Evolutionary conservation across 2,113 vertebrate species (phyloP).

Genomic region (Gambusia holbrooki): DNA sequence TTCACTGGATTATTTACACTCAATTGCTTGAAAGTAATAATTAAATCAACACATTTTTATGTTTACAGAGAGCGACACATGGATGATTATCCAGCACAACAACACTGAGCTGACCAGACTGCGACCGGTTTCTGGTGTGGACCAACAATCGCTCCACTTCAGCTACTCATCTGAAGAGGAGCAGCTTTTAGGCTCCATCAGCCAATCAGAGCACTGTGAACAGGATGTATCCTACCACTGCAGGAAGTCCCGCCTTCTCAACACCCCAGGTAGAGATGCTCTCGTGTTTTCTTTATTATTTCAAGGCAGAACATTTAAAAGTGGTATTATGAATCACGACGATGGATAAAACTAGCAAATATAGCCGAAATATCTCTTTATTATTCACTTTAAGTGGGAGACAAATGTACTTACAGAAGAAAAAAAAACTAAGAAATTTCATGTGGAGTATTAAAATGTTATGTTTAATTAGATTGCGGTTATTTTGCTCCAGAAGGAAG

Average conservation of each 20-base stretch:
- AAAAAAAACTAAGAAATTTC: no score
- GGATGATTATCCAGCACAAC: slow-evolving; percentile 92
- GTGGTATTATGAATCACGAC: neutral
- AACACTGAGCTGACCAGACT: slow-evolving; percentile 87
- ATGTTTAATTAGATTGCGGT: no score
- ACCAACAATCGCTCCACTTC: slow-evolving; percentile 80
- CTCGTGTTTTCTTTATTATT: neutral
- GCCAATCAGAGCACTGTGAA: slow-evolving; percentile 87
- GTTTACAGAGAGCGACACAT: slow-evolving; percentile 79
- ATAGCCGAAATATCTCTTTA: no score
- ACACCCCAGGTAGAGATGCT: slow-evolving; percentile 77
- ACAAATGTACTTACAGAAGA: no score
- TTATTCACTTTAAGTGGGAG: no score
- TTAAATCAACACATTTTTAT: neutral
- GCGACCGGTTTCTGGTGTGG: slow-evolving; percentile 76
- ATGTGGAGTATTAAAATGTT: no score
- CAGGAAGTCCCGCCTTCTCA: slow-evolving; percentile 90
- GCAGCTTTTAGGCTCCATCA: slow-evolving; percentile 86
- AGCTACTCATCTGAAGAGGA: slow-evolving; percentile 84
- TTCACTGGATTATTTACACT: no score
- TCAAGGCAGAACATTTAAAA: neutral
- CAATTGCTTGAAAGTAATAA: neutral
- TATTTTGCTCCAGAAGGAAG: no score
- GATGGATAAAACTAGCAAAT: no score
- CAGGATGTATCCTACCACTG: slow-evolving; percentile 92